A percentile compares a stretch with the other conserved stretches of the same genome.
Evolutionary conservation across 1,140 invertebrate species (phyloP).

Genomic region (Aphis craccivora): DNA sequence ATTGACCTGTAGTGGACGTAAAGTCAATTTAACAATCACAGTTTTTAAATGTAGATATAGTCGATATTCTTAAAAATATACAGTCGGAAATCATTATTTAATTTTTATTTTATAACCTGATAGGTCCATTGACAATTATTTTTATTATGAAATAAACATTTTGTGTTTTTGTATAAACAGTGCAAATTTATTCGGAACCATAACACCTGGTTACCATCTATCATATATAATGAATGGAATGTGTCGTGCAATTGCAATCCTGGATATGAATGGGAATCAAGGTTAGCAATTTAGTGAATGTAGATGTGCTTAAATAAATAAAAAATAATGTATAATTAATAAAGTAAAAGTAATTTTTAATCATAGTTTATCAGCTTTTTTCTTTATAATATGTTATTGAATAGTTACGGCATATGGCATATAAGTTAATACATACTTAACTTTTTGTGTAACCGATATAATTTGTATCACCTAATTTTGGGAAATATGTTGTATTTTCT

Average conservation of each 20-base stretch:
- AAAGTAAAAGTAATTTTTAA: background rate
- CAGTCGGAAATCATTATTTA: background rate
- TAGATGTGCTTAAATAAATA: too few relatives aligned
- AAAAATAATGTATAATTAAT: background rate
- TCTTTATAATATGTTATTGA: too few relatives aligned
- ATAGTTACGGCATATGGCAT: background rate
- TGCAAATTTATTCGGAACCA: slow-evolving; percentile 66
- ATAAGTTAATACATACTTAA: background rate
- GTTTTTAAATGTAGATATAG: too few relatives aligned
- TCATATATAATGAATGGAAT: slow-evolving; percentile 70
- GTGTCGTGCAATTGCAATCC: slow-evolving; percentile 68
- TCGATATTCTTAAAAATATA: background rate
- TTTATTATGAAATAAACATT: slow-evolving; percentile 31
- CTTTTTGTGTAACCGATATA: background rate
- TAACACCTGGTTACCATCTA: slow-evolving; percentile 67
- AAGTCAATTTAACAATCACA: background rate
- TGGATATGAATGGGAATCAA: slow-evolving; percentile 67
- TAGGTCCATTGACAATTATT: background rate
- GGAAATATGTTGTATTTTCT: background rate
- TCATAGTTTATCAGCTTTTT: background rate
- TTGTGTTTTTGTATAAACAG: slow-evolving; percentile 58
- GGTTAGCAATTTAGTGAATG: background rate
- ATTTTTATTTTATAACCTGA: background rate
- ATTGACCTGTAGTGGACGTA: too few relatives aligned
- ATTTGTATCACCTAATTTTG: background rate